Evolutionary conservation across 1,140 invertebrate species (phyloP).

Genomic region (Periplaneta americana): DNA sequence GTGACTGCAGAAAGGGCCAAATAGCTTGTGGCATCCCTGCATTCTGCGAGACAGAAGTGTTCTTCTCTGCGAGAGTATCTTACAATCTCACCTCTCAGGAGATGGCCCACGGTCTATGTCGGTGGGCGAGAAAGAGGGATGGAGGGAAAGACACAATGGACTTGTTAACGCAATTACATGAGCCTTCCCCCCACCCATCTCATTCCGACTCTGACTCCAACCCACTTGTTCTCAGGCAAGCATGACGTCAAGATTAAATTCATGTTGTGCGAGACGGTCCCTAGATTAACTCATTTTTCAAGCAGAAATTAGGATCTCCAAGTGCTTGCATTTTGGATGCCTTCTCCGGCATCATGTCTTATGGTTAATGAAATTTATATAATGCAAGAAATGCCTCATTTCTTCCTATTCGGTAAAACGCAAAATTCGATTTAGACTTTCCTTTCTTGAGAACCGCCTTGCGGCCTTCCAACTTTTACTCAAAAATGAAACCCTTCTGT

Average conservation of each 20-base stretch:
- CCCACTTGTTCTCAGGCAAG: not conserved
- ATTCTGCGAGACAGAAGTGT: not conserved
- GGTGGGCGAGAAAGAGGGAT: not conserved
- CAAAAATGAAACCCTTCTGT: too few relatives aligned
- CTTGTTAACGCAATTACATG: conserved; percentile 17
- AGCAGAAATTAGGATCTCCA: conserved; percentile 1
- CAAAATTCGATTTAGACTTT: not conserved
- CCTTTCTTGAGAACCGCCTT: too few relatives aligned
- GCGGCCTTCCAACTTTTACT: too few relatives aligned
- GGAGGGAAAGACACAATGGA: not conserved
- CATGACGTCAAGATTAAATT: conserved; percentile 17
- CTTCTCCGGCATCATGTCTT: not conserved
- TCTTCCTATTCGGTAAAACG: not conserved
- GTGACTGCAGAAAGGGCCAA: too few relatives aligned
- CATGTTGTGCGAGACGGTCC: conserved; percentile 8
- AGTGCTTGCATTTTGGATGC: conserved; percentile 13
- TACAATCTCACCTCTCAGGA: not conserved
- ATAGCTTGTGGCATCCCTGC: not conserved
- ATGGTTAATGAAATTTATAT: conserved; percentile 14
- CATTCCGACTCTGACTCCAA: not conserved
- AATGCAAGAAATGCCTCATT: conserved; percentile 11
- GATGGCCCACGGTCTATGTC: not conserved
- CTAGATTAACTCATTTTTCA: conserved; percentile 19
- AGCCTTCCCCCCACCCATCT: not conserved
- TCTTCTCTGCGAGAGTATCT: not conserved